A percentile compares a stretch with the other conserved stretches of the same genome.
phyloP scores from a whole-genome alignment of 1,140 invertebrate genomes.

The Triops longicaudatus region DNA sequence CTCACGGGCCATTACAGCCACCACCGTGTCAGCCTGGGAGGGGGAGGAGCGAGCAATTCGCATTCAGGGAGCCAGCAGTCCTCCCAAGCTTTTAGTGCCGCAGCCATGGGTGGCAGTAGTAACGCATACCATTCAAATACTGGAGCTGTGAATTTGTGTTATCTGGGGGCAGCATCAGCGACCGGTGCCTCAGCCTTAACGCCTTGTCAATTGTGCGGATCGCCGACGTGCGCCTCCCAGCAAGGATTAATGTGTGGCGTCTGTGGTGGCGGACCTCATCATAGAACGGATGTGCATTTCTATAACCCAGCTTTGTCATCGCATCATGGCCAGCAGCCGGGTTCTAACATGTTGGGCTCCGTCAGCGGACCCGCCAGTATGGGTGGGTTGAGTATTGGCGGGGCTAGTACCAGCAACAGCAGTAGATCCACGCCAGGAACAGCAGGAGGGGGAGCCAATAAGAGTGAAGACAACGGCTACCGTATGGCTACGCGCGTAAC shows the following conservation, averaged over 20 bases:
- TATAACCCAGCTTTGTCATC: constrained; percentile 3
- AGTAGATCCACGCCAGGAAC: background rate
- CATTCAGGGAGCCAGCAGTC: background rate
- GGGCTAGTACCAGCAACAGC: background rate
- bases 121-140: background rate
- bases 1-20: background rate
- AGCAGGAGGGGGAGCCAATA: background rate
- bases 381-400: background rate
- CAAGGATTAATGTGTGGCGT: constrained; percentile 10
- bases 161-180: background rate
- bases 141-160: background rate
- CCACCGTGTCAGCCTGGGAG: background rate
- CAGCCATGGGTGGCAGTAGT: background rate
- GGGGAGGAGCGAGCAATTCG: background rate
- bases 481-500: background rate
- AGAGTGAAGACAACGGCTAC: background rate
- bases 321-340: constrained; percentile 3
- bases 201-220: constrained; percentile 11
- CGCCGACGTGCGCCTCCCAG: constrained; percentile 8
- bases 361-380: background rate
- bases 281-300: constrained; percentile 7
- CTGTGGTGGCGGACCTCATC: background rate
- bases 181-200: constrained; percentile 10
- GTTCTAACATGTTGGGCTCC: background rate
- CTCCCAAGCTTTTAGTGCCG: background rate